phyloP scores from a whole-genome alignment of 2,888 invertebrate species.

The Leptogaster cylindrica region DNA sequence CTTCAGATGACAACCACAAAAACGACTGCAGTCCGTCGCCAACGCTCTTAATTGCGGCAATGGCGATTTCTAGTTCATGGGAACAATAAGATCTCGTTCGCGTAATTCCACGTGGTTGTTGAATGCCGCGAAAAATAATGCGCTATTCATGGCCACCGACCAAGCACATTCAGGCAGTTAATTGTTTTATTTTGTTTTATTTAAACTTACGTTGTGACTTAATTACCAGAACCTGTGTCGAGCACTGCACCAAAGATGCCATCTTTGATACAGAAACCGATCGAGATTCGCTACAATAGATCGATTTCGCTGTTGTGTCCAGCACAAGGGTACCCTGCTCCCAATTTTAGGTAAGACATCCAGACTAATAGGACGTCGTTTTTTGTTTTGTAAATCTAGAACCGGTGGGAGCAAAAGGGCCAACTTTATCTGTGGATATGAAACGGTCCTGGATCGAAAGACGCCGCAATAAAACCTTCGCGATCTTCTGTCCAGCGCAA shows the following conservation, averaged over 20 bases:
- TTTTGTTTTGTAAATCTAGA: conserved; percentile 61
- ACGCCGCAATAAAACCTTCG: conserved; percentile 68
- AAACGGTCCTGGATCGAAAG: conserved; percentile 66
- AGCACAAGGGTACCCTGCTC: conserved; percentile 78
- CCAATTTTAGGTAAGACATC: conserved; percentile 69
- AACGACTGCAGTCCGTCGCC: too few relatives aligned
- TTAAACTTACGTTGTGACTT: conserved; percentile 67
- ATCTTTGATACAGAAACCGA: conserved; percentile 57
- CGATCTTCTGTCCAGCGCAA: conserved; percentile 78
- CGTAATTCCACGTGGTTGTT: not conserved
- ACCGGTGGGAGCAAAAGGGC: conserved; percentile 71
- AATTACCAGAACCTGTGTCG: conserved; percentile 65
- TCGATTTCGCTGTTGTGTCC: conserved; percentile 69
- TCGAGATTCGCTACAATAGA: conserved; percentile 52
- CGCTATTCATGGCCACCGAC: too few relatives aligned
- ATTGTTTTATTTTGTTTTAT: conserved; percentile 51
- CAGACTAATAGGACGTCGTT: not conserved
- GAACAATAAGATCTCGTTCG: not conserved
- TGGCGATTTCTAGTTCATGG: not conserved
- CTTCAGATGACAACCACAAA: too few relatives aligned
- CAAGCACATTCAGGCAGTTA: conserved; percentile 16
- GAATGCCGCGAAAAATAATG: not conserved
- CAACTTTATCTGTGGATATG: conserved; percentile 66
- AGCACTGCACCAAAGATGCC: conserved; percentile 65
- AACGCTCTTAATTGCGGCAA: too few relatives aligned